phyloP scores from a whole-genome alignment of 2,888 invertebrate genomes.

The Dryadula phaetusa region DNA sequence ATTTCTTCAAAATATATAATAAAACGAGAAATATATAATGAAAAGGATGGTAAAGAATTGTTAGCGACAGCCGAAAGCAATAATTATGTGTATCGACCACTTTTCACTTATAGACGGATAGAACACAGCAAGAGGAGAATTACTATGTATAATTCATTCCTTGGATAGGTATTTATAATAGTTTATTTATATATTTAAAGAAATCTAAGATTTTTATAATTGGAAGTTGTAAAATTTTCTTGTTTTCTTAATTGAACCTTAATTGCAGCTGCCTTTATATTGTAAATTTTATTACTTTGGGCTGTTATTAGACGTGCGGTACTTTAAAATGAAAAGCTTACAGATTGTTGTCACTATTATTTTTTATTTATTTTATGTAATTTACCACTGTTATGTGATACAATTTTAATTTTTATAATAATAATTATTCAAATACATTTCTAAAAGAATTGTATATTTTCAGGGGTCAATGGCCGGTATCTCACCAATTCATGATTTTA shows the following conservation, averaged over 20 bases:
- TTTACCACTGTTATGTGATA: background rate
- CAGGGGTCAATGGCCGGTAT: conserved; percentile 60
- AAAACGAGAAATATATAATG: background rate
- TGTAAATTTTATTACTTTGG: background rate
- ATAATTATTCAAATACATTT: no score
- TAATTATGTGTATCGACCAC: conserved; percentile 68
- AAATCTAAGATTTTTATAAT: background rate
- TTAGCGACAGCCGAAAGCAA: conserved; percentile 62
- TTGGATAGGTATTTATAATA: conserved; percentile 59
- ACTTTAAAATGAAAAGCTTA: conserved; percentile 2
- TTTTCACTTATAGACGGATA: conserved; percentile 71
- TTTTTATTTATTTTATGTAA: conserved; percentile 4
- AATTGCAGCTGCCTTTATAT: conserved; percentile 18
- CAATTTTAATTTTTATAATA: background rate
- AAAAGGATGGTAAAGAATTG: conserved; percentile 46
- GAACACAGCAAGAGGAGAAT: conserved; percentile 73
- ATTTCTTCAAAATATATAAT: background rate
- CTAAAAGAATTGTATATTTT: conserved; percentile 56
- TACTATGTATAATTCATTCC: conserved; percentile 75
- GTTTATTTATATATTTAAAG: background rate
- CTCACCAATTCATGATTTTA: conserved; percentile 74
- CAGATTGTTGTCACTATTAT: background rate
- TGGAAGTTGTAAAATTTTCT: conserved; percentile 10
- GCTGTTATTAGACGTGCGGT: background rate
- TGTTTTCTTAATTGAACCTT: conserved; percentile 11